Base-by-base conservation (phyloP, 1,140 invertebrate genomes). In the Ceratoteleas bidentatus region DNA sequence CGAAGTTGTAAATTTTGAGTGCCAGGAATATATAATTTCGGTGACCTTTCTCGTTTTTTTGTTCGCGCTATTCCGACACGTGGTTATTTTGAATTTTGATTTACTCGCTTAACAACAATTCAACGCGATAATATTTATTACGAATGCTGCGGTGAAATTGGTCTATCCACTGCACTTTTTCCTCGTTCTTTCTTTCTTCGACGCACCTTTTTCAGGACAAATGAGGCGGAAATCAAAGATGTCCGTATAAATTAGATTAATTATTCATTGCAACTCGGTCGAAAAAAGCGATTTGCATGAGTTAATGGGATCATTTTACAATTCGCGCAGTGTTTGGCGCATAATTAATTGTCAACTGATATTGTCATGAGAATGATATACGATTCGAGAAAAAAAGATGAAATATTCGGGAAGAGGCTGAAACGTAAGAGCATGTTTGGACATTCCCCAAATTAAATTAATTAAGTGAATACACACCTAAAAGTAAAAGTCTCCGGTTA, bases 231-330 rank as follows among this genome's bases (percentile, higher is more conserved):
- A 56, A 62, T 57, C 60, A 33, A 40, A 74, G 54, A 53, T 54
- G 38, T 66, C 13, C 24, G n/a, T 54, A 68, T 60, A 61, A 76
- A 76, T 68, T 60, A 61, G 50, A 69, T 64, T 77, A 64, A 70
- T 70, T 70, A 70, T 64, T 36, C 50, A 68, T 36, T 66, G 32
- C 53, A 74, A 13, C 38, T 58, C 9, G 5, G 32, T 8, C n/a
- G 50, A 33, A 47, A 73, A 38, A 56, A 38, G 34, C 0, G 32
- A 54, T 72, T 73, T 64, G 69, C 52, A 64, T 73, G 24, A 49
- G 57, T 64, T 49, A 73, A 64, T 57, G 58, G 61, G 34, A 64
- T 73, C 32, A 64, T 62, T 72, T 61, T 62, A 73, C 52, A 56
- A 64, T 52, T 47, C 52, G 11, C 4, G 9, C 16, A 15, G 9